Percentiles rank a stretch among this genome's conserved stretches.
Evolutionary conservation across 2,888 invertebrate genomes (phyloP).

Genomic region (Drosophila eohydei): DNA sequence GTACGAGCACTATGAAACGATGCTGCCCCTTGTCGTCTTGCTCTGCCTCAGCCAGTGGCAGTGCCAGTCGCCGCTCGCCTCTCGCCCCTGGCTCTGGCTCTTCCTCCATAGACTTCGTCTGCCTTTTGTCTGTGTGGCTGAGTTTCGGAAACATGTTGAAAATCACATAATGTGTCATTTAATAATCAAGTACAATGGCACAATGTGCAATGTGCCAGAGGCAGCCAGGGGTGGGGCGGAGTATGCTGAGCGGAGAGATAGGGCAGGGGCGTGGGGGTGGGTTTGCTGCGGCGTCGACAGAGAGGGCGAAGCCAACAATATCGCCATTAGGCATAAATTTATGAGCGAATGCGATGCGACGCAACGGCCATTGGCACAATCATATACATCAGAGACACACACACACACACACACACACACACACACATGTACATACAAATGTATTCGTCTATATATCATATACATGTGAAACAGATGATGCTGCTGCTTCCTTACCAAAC

Average conservation of each 20-base stretch:
- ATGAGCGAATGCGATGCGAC: conserved; percentile 53
- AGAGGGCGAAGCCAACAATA: conserved; percentile 67
- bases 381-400: conserved; percentile 19
- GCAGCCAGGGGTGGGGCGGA: conserved; percentile 27
- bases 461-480: conserved; percentile 31
- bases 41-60: conserved; percentile 1
- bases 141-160: conserved; percentile 67
- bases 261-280: background rate
- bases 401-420: background rate
- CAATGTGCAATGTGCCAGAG: conserved; percentile 49
- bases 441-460: background rate
- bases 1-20: conserved; percentile 30
- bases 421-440: background rate
- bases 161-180: conserved; percentile 84
- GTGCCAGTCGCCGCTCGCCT: conserved; percentile 12
- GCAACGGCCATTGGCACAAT: conserved; percentile 74
- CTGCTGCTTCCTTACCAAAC: conserved; percentile 30
- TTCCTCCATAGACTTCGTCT: conserved; percentile 1
- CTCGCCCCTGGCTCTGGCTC: background rate
- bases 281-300: conserved; percentile 1
- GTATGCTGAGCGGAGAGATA: background rate
- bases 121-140: conserved; percentile 32
- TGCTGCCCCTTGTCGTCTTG: conserved; percentile 11
- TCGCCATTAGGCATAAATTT: conserved; percentile 79
- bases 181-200: conserved; percentile 82